Percentiles rank a stretch among this genome's conserved stretches.
phyloP scores from a whole-genome alignment of 2,888 invertebrate species.

The Cyclophora albipunctata region DNA sequence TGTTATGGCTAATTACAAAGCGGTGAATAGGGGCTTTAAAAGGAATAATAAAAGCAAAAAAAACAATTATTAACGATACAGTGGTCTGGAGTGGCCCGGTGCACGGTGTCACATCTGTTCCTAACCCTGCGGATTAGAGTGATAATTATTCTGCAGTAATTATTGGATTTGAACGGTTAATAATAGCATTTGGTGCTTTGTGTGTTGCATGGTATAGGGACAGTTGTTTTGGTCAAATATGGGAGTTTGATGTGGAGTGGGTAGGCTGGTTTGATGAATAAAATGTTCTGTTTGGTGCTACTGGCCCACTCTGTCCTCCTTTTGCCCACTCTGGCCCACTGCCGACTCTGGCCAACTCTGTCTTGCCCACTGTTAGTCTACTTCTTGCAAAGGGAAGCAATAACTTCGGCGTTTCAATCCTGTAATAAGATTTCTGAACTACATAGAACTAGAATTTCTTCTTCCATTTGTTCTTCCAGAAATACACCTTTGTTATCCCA shows the following conservation, averaged over 20 bases:
- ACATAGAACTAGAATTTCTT: too few relatives aligned
- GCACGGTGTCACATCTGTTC: constrained; percentile 65
- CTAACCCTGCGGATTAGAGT: constrained; percentile 63
- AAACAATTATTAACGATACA: constrained; percentile 71
- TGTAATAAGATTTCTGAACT: too few relatives aligned
- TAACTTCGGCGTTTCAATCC: too few relatives aligned
- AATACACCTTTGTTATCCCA: too few relatives aligned
- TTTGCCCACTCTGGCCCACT: too few relatives aligned
- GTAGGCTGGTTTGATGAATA: neutral
- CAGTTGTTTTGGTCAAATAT: constrained; percentile 4
- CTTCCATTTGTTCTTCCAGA: too few relatives aligned
- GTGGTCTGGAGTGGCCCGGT: constrained; percentile 72
- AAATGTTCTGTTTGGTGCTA: too few relatives aligned
- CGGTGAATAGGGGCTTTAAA: constrained; percentile 61
- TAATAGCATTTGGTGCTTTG: constrained; percentile 1
- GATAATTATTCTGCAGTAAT: constrained; percentile 72
- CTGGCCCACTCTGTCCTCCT: too few relatives aligned
- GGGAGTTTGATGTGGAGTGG: too few relatives aligned
- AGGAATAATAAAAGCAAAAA: constrained; percentile 39
- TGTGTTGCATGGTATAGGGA: constrained; percentile 6
- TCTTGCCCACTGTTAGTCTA: too few relatives aligned
- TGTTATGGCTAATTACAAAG: constrained; percentile 69
- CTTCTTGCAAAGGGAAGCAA: too few relatives aligned
- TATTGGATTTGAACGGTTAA: constrained; percentile 53
- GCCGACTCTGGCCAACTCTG: too few relatives aligned